Conservation (phyloP, 2,797 vertebrate genomes). For the Pelochelys cantorii region DNA sequence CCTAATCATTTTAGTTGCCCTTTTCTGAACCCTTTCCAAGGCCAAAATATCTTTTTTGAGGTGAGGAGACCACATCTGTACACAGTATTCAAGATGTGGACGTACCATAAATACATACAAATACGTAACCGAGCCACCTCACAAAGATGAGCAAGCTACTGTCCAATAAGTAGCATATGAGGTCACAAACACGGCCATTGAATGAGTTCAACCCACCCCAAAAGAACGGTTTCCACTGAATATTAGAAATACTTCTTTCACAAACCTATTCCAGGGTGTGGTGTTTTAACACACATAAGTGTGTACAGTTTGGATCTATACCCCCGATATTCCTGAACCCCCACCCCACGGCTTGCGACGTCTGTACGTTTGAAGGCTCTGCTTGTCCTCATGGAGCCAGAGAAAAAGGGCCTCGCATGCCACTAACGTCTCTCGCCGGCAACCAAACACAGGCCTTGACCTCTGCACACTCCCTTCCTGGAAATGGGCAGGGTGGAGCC, state of each 20-base stretch:
- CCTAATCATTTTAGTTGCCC: too few species aligned
- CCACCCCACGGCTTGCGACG: neutral
- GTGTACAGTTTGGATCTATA: too few species aligned
- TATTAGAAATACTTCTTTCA: neutral
- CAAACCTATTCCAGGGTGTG: neutral
- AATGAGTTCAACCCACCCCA: neutral
- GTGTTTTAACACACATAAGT: neutral
- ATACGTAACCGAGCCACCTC: neutral
- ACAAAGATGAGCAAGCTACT: neutral
- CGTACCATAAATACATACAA: too few species aligned
- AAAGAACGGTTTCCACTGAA: neutral
- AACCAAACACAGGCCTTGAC: neutral
- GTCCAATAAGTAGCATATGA: rapidly evolving
- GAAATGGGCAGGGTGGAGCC: neutral
- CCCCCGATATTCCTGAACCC: neutral
- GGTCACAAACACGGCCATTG: neutral
- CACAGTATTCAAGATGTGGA: too few species aligned
- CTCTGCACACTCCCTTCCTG: rapidly evolving
- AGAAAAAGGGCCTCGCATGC: neutral
- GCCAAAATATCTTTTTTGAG: too few species aligned
- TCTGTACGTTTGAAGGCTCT: neutral
- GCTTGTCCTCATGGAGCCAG: neutral
- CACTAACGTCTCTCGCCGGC: neutral
- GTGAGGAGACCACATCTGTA: too few species aligned
- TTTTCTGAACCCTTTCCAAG: too few species aligned